Conservation (phyloP, 2,113 vertebrate genomes). For the Centropus bengalensis region DNA sequence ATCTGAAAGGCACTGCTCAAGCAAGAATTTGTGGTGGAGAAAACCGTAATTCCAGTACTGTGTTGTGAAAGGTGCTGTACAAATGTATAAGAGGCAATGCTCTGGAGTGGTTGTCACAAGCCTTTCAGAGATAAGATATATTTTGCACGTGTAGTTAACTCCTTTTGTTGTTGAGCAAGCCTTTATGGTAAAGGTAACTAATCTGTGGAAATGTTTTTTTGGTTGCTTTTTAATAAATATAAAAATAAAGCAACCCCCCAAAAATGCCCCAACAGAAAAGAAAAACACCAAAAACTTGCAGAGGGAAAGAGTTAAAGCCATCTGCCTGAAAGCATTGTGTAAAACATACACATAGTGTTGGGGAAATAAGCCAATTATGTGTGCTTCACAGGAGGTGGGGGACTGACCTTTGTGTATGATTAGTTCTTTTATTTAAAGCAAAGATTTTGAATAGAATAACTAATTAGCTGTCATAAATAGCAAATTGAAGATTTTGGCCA, state of each 20-base stretch:
- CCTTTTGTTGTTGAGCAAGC: neutral
- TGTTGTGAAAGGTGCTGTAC: neutral
- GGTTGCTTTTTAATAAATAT: neutral
- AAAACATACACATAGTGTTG: slow-evolving; percentile 81
- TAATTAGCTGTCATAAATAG: slow-evolving; percentile 95
- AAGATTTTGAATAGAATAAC: slow-evolving; percentile 91
- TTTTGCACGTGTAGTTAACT: neutral
- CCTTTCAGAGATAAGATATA: neutral
- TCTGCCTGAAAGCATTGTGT: slow-evolving; percentile 80
- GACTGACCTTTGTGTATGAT: slow-evolving; percentile 91
- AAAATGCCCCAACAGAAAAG: neutral
- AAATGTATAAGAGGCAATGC: neutral
- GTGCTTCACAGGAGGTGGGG: slow-evolving; percentile 83
- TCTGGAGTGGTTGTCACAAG: neutral
- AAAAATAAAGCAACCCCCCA: neutral
- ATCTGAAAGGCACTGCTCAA: neutral
- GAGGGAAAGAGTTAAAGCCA: slow-evolving; percentile 79
- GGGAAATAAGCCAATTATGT: slow-evolving; percentile 86
- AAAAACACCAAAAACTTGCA: neutral
- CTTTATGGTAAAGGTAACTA: neutral
- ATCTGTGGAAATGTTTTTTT: neutral
- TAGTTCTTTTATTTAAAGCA: slow-evolving; percentile 94
- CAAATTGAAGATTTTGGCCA: slow-evolving; percentile 90
- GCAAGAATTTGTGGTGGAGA: neutral
- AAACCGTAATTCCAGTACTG: neutral